Base-by-base conservation (phyloP, 2,113 vertebrate species). In the Bathybates hornii region DNA sequence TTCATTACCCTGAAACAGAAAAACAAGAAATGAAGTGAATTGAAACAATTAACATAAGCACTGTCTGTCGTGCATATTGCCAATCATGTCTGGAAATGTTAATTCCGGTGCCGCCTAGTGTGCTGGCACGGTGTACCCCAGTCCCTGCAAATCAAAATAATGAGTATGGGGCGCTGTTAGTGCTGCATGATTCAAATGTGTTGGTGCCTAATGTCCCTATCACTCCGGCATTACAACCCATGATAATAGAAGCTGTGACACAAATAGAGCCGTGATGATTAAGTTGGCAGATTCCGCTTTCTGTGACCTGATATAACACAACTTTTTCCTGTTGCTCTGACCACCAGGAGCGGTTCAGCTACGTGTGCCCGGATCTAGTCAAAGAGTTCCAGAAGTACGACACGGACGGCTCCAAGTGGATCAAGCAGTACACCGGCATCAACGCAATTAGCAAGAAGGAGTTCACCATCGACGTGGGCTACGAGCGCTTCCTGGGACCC, bases 341-440 rank as follows among this genome's bases (percentile, higher is more conserved):
- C 83, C 19, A 19, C 88, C 78, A 99, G 98, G 98, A 99, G 81
- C 97, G 98, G 29, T 99, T 97, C 96, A 98, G 98, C 96, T 99
- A 99, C 2, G 98, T 99, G 86, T 99, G 98, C 93, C 98, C 98
- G 12, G 98, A 99, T 90, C 97, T 99, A 94, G 98, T 99, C 90
- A 99, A 99, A 96, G 98, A 99, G 95, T 99, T 99, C 96, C 98
- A 92, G 93, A 99, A 99, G 95, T 99, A 99, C 86, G 98, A 99
- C 94, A 98, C 97, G 61, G 98, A 99, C 85, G 97, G 97, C 91
- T 97, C 97, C 82, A 99, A 99, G 92, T 99, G 98, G 98, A 99
- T 99, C 95, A 99, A 99, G 92, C 98, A 99, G 85, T 99, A 98
- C 97, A 99, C 98, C 84, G 98, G 98, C 91, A 97, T 98, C 95